phyloP scores from a whole-genome alignment of 1,140 invertebrate genomes.

The Calycopis cecrops region DNA sequence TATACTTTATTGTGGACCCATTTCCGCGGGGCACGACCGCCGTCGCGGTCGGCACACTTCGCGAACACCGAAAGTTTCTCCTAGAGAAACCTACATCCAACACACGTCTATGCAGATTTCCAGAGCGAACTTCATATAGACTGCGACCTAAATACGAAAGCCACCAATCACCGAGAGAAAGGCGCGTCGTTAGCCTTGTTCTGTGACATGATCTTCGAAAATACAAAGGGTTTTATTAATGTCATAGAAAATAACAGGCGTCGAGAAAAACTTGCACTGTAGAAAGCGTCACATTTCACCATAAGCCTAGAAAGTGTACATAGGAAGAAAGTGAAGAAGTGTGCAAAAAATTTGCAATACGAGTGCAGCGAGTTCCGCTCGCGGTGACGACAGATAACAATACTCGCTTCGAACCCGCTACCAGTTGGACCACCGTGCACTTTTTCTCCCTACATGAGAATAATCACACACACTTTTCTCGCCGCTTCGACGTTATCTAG shows the following conservation, averaged over 20 bases:
- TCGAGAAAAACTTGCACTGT: slow-evolving; percentile 70
- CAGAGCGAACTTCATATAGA: slow-evolving; percentile 56
- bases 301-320: slow-evolving; percentile 71
- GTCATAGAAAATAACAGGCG: slow-evolving; percentile 36
- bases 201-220: not conserved
- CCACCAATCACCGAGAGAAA: slow-evolving; percentile 36
- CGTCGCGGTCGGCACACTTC: slow-evolving; percentile 54
- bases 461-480: slow-evolving; percentile 52
- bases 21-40: slow-evolving; percentile 58
- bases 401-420: slow-evolving; percentile 54
- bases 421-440: slow-evolving; percentile 48
- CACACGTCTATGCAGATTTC: slow-evolving; percentile 73
- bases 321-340: slow-evolving; percentile 72
- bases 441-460: slow-evolving; percentile 57
- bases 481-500: slow-evolving; percentile 54
- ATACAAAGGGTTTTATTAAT: slow-evolving; percentile 1
- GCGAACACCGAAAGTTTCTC: slow-evolving; percentile 68
- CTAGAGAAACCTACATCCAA: slow-evolving; percentile 68
- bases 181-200: slow-evolving; percentile 14
- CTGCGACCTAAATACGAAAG: slow-evolving; percentile 55
- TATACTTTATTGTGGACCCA: slow-evolving; percentile 65
- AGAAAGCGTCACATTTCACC: slow-evolving; percentile 71
- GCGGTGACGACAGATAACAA: slow-evolving; percentile 32
- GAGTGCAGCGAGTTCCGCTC: slow-evolving; percentile 48
- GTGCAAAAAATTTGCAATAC: slow-evolving; percentile 56